Base-by-base conservation (phyloP, 2,797 vertebrate genomes). In the Ispidina picta region DNA sequence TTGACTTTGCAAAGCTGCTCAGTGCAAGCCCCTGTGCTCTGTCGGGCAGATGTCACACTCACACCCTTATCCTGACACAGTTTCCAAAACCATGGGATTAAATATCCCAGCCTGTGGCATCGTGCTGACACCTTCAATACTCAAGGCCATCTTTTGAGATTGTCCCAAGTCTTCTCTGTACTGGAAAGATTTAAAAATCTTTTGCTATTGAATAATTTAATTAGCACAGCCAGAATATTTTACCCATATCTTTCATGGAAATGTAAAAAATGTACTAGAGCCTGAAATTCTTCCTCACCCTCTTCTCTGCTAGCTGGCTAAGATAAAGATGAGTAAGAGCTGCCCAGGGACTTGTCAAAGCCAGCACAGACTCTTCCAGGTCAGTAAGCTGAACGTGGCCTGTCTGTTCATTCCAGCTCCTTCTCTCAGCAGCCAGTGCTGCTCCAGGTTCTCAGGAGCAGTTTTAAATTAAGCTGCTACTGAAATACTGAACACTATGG, bases 351-450 rank as follows among this genome's bases (percentile, higher is more conserved):
- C 14, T 10, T 16, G 41, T 8, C 22, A 21, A 28, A 44, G 33
- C 19, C 9, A 14, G 19, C 2, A 16, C 18, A 48, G 51, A 35
- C 14, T 14, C 15, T 21, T 7, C 35, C 49, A 12, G 46, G 48
- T 6, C 4, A 1, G 41, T 11, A 51, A 13, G 12, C 7, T 10
- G 59, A 51, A 29, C 0, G 0, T 16, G 41, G 12, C 33, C 46
- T 0, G 0, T 28, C 59, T 14, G 1, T 26, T 29, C 37, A 23
- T 15, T 8, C 20, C 49, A 31, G 43, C 49, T 43, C 25, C 51
- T 86, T 20, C 19, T 48, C 8, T 12, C 6, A 26, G 51, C 2
- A 15, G 6, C 11, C 26, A 18, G 19, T 8, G 37, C 35, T 65
- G 39, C 43, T 69, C 37, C 55, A 60, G 35, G 19, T 28, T 23